These are phyloP conservation scores for Urocitellus parryii DNA, from an alignment of 2,113 vertebrate species.

Conservation along the genomic window DNA sequence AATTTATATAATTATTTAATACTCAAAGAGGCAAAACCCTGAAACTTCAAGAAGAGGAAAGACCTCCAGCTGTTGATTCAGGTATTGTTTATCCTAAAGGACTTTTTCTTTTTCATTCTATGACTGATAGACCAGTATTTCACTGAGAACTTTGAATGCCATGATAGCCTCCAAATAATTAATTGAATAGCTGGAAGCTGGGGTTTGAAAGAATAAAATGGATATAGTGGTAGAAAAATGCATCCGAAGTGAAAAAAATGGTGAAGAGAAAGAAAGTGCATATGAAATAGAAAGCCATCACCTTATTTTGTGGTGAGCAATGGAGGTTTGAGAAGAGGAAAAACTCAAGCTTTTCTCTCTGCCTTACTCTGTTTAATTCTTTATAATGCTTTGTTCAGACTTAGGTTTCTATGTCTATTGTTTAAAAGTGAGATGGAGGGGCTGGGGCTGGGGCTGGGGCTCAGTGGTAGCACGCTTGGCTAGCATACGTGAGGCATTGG, in stretches of 20 bases:
- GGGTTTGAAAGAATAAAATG: neutral
- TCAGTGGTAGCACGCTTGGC: no score
- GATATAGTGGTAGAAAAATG: neutral
- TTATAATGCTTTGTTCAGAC: neutral
- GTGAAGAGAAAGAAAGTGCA: neutral
- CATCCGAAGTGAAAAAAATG: neutral
- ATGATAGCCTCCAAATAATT: neutral
- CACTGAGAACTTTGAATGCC: neutral
- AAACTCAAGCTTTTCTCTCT: neutral
- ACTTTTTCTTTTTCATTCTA: neutral
- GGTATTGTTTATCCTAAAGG: constrained; percentile 37
- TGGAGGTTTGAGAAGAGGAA: neutral
- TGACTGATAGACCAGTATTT: constrained; percentile 20
- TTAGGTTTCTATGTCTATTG: neutral
- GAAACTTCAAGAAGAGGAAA: constrained; percentile 20
- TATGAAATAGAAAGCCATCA: neutral
- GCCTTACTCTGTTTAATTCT: neutral
- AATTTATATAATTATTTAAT: neutral
- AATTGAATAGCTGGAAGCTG: neutral
- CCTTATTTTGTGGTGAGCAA: neutral
- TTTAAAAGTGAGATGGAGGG: neutral
- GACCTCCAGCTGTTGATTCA: neutral
- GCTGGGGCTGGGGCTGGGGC: no score
- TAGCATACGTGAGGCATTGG: no score
- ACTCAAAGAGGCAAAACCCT: neutral